Percentiles rank a stretch among this genome's conserved stretches.
Conservation (phyloP, 2,113 vertebrate genomes). For the Shinisaurus crocodilurus region DNA sequence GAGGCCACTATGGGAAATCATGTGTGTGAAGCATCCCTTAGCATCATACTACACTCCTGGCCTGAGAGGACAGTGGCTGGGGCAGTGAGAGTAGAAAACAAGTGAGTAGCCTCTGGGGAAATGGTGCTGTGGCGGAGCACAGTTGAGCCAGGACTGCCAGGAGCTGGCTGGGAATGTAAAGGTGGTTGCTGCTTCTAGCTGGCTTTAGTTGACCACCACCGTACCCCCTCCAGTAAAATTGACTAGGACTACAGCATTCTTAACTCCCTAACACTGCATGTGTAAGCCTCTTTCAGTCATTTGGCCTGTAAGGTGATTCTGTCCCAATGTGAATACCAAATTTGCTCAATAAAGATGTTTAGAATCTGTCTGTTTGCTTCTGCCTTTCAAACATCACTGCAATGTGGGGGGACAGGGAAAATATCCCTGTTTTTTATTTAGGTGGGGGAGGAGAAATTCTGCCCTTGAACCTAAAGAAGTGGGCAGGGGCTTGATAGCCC, state of each 20-base stretch:
- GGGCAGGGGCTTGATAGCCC: not conserved
- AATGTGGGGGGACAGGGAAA: not conserved
- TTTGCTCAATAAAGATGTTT: conserved; percentile 75
- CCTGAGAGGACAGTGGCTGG: no score
- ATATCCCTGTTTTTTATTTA: no score
- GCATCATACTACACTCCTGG: no score
- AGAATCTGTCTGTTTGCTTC: conserved; percentile 52
- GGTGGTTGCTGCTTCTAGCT: conserved; percentile 37
- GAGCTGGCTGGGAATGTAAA: not conserved
- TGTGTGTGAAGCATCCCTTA: no score
- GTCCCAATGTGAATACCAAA: conserved; percentile 78
- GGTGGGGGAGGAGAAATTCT: not conserved
- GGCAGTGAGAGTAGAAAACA: not conserved
- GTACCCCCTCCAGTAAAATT: not conserved
- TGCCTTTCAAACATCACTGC: not conserved
- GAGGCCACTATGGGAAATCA: not conserved
- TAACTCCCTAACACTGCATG: conserved; percentile 63
- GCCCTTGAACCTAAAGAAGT: not conserved
- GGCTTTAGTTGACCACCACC: not conserved
- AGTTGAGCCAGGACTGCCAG: conserved; percentile 1
- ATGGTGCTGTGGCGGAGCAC: not conserved
- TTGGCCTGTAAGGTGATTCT: conserved; percentile 75
- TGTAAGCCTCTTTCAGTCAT: conserved; percentile 55
- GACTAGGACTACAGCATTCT: conserved; percentile 48
- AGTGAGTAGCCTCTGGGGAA: conserved; percentile 21